phyloP scores from a whole-genome alignment of 2,113 vertebrate species.

The Urocynchramus pylzowi region DNA sequence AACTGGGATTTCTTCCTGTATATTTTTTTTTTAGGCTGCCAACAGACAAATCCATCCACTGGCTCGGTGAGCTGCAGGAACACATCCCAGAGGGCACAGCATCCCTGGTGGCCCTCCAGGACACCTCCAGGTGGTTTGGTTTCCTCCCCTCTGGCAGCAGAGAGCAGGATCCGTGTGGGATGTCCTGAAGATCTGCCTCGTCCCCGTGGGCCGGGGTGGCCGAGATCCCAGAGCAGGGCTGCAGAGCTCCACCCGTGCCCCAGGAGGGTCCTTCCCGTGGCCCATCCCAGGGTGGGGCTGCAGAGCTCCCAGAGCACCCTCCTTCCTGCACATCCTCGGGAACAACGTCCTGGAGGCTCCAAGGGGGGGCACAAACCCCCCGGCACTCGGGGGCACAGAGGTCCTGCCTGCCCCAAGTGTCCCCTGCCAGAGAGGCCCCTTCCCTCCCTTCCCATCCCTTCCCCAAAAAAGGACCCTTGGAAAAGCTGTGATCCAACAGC shows the following conservation, averaged over 20 bases:
- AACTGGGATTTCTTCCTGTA: background rate
- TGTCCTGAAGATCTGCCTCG: background rate
- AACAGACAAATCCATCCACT: background rate
- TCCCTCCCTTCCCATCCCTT: background rate
- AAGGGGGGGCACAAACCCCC: accelerated
- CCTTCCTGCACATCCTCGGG: accelerated
- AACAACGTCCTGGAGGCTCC: background rate
- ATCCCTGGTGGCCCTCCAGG: background rate
- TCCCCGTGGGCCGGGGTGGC: background rate
- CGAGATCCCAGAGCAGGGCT: background rate
- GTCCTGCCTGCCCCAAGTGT: accelerated
- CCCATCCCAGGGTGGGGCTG: accelerated
- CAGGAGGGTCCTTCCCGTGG: accelerated
- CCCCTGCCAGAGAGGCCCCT: background rate
- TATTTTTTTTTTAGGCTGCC: background rate
- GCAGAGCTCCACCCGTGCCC: background rate
- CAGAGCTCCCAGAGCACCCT: background rate
- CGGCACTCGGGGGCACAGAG: accelerated
- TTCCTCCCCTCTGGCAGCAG: background rate
- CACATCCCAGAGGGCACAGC: background rate
- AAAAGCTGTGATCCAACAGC: background rate
- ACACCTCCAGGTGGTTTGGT: accelerated
- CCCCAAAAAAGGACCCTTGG: too few relatives aligned
- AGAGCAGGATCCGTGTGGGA: background rate
- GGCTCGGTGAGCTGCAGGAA: background rate